Evolutionary conservation across 2,113 vertebrate species (phyloP).

Genomic region (Oryzias curvinotus): DNA sequence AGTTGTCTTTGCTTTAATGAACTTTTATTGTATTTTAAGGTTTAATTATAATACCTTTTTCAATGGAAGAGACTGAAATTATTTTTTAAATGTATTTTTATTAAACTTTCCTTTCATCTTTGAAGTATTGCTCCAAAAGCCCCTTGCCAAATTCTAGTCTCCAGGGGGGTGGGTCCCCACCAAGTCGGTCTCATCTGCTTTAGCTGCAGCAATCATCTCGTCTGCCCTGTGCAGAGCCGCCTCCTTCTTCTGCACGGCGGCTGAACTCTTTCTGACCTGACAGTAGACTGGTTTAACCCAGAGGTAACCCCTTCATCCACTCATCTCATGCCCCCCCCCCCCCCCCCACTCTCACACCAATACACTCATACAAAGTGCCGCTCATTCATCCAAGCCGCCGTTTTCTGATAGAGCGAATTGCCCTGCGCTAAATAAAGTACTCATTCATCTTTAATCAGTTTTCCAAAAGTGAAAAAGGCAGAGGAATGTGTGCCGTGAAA

Average conservation of each 20-base stretch:
- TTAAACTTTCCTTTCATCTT: conserved; percentile 44
- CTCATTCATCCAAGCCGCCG: conserved; percentile 32
- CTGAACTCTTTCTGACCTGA: conserved; percentile 69
- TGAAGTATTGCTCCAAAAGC: conserved; percentile 30
- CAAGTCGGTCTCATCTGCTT: conserved; percentile 34
- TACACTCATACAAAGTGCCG: conserved; percentile 9
- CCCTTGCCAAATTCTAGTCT: conserved; percentile 46
- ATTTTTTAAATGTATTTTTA: too few relatives aligned
- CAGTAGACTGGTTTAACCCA: conserved; percentile 60
- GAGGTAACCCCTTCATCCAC: conserved; percentile 53
- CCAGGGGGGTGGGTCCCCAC: conserved; percentile 34
- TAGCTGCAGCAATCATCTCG: conserved; percentile 27
- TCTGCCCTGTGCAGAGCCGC: conserved; percentile 22
- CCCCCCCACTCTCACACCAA: conserved; percentile 4
- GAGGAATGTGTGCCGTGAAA: conserved; percentile 8
- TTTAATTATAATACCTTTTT: too few relatives aligned
- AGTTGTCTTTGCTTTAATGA: too few relatives aligned
- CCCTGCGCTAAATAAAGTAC: conserved; percentile 44
- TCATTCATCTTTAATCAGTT: conserved; percentile 66
- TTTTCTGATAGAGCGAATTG: conserved; percentile 38
- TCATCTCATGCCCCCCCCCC: conserved; percentile 50
- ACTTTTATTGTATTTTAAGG: too few relatives aligned
- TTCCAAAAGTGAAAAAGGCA: conserved; percentile 14
- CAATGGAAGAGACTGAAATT: too few relatives aligned
- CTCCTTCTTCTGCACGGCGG: conserved; percentile 23